Evolutionary conservation across 2,888 invertebrate species (phyloP).

Genomic region (Tiliacea aurago): DNA sequence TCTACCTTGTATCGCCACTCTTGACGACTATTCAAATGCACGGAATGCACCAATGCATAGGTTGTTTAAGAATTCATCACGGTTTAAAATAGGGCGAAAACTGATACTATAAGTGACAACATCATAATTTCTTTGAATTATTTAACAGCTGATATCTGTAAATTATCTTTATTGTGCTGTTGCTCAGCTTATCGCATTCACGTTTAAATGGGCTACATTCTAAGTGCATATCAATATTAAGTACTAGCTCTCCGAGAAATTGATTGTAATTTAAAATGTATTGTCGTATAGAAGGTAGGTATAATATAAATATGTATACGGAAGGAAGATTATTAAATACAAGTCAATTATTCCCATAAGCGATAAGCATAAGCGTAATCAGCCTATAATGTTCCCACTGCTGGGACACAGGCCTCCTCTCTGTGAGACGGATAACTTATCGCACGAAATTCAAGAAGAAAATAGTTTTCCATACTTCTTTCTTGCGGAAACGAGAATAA

Average conservation of each 20-base stretch:
- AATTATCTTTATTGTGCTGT: slow-evolving; percentile 46
- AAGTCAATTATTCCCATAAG: not conserved
- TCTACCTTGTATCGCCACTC: not conserved
- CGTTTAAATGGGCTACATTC: slow-evolving; percentile 25
- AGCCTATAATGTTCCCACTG: too few relatives aligned
- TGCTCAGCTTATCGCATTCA: slow-evolving; percentile 36
- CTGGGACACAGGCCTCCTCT: not conserved
- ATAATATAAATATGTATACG: not conserved
- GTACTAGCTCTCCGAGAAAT: slow-evolving; percentile 23
- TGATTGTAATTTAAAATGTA: not conserved
- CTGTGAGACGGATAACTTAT: not conserved
- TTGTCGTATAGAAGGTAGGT: not conserved
- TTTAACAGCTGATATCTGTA: slow-evolving; percentile 40
- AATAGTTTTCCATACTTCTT: not conserved
- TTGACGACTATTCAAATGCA: not conserved
- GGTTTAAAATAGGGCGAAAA: slow-evolving; percentile 1
- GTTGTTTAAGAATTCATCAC: slow-evolving; percentile 5
- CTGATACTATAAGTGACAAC: slow-evolving; percentile 29
- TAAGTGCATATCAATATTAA: slow-evolving; percentile 32
- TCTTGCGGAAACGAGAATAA: not conserved
- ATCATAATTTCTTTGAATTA: slow-evolving; percentile 51
- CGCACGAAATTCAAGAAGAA: not conserved
- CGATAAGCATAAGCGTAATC: not conserved
- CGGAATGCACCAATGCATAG: not conserved
- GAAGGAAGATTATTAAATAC: not conserved